phyloP scores from a whole-genome alignment of 2,113 vertebrate genomes.

The Heloderma charlesbogerti region DNA sequence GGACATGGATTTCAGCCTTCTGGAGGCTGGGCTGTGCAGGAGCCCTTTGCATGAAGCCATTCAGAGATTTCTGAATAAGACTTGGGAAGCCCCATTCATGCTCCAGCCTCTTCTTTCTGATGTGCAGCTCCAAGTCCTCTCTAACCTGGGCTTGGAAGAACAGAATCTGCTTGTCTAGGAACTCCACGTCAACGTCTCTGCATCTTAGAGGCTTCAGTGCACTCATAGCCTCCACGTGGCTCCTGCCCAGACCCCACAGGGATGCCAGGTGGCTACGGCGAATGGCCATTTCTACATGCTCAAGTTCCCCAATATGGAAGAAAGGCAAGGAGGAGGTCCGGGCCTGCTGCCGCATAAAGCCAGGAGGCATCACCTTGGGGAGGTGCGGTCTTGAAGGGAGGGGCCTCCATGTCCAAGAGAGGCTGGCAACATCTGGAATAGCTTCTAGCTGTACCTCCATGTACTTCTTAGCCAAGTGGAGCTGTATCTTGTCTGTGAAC shows the following conservation, averaged over 20 bases:
- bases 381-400: background rate
- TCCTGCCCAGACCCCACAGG: conserved; percentile 6
- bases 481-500: background rate
- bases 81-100: background rate
- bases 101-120: conserved; percentile 10
- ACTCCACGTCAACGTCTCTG: background rate
- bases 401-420: background rate
- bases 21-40: background rate
- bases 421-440: background rate
- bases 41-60: background rate
- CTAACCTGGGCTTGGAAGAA: conserved; percentile 14
- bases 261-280: conserved; percentile 10
- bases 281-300: conserved; percentile 26
- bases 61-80: background rate
- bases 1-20: background rate
- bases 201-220: background rate
- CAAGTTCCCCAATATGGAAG: background rate
- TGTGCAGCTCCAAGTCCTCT: conserved; percentile 35
- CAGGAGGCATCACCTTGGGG: background rate
- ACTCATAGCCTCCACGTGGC: background rate
- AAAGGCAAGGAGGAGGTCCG: background rate
- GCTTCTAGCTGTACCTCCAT: background rate
- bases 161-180: background rate
- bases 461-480: conserved; percentile 2
- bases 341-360: background rate